Conservation (phyloP, 1,140 invertebrate species). For the Dendrolimus kikuchii region DNA sequence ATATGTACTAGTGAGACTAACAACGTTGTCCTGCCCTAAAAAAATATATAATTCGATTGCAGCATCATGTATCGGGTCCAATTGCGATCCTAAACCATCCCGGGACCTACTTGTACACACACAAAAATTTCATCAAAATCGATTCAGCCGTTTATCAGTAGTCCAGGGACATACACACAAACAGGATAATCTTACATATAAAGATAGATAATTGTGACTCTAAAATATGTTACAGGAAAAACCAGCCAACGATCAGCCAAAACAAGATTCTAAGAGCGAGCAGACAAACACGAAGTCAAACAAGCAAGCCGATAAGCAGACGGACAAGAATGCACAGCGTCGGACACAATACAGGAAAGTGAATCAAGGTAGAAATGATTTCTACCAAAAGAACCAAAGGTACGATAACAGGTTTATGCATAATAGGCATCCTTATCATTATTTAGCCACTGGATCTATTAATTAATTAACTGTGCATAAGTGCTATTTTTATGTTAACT, state of each 20-base stretch:
- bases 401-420: conserved; percentile 55
- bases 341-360: conserved; percentile 47
- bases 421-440: conserved; percentile 53
- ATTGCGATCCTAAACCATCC: too few relatives aligned
- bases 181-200: too few relatives aligned
- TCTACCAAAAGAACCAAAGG: conserved; percentile 56
- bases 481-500: not conserved
- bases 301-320: conserved; percentile 32
- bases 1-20: too few relatives aligned
- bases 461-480: conserved; percentile 24
- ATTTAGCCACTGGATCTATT: conserved; percentile 55
- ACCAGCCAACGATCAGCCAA: conserved; percentile 21
- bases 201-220: not conserved
- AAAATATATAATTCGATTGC: too few relatives aligned
- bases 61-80: too few relatives aligned
- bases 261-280: conserved; percentile 16
- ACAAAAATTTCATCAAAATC: too few relatives aligned
- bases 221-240: conserved; percentile 29
- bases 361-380: conserved; percentile 41
- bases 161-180: too few relatives aligned
- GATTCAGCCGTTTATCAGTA: too few relatives aligned
- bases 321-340: conserved; percentile 36
- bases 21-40: too few relatives aligned
- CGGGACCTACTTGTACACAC: too few relatives aligned
- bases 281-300: conserved; percentile 16